Evolutionary conservation across 2,888 invertebrate genomes (phyloP), one percentile per base, ranked within the genome.

Genomic region (Andrena fulva): DNA sequence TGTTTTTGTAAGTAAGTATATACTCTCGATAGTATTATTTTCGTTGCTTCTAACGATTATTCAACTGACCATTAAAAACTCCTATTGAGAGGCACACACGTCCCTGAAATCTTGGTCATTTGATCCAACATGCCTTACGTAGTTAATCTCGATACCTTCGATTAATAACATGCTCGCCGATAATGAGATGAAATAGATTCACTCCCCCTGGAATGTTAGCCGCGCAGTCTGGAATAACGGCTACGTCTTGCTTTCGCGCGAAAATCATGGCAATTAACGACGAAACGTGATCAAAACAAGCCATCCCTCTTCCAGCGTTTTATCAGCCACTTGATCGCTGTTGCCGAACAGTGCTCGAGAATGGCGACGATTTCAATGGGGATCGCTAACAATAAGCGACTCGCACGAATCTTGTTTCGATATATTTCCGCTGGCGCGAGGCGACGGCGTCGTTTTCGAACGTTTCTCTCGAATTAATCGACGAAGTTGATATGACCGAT

Each of bases 401-500:
- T 24, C 10, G 54, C 20, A 10, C 62, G 35, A 24, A 7, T n/a
- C 35, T 20, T 7, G n/a, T 7, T 64, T 33, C 5, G 12, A 59
- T 31, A n/a, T 29, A 52, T 31, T 42, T 27, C 50, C 12, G 29
- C 35, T 16, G 4, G n/a, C 3, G 12, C 10, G 50, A 52, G 27
- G 10, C 48, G 29, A n/a, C 42, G 62, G 52, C 29, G 16, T 24
- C n/a, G 42, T 73, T 82, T 80, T 73, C 68, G 73, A 67, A 10
- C 68, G 48, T 78, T 71, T 75, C 72, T 69, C 68, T 70, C 64
- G 72, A 68, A 78, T 84, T 75, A 78, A 84, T 84, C 75, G 67
- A 60, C 75, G 64, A 82, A 72, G 74, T 54, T 75, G 82, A 75
- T 77, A 74, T 73, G 63, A 52, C 62, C 62, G 80, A 84, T 84